phyloP scores from a whole-genome alignment of 2,113 vertebrate genomes.

The Sylvietta virens region DNA sequence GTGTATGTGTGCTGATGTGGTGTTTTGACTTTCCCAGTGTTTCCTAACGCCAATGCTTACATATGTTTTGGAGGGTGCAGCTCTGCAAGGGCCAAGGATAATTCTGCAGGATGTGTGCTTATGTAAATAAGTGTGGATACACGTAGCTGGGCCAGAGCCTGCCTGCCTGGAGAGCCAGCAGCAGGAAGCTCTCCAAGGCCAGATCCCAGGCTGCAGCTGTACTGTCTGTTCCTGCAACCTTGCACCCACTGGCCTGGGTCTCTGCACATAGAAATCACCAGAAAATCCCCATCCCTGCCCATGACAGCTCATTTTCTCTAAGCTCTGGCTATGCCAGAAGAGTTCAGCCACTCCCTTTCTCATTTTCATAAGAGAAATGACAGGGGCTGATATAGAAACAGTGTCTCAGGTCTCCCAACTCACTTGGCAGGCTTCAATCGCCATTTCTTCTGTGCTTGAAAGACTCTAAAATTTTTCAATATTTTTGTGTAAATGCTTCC shows the following conservation, averaged over 20 bases:
- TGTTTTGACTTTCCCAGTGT: background rate
- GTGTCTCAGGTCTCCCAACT: background rate
- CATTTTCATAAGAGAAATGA: background rate
- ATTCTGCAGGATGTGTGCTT: slow-evolving; percentile 6
- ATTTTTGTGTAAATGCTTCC: background rate
- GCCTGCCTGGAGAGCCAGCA: background rate
- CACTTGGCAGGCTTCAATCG: background rate
- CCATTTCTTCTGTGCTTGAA: background rate
- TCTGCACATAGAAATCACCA: background rate
- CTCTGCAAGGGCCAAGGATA: slow-evolving; percentile 34
- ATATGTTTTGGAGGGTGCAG: slow-evolving; percentile 18
- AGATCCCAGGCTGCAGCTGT: background rate
- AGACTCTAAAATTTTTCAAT: background rate
- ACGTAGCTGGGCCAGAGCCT: slow-evolving; percentile 15
- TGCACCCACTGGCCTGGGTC: background rate
- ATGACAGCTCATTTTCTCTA: rapidly evolving
- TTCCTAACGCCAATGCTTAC: background rate
- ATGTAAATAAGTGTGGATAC: slow-evolving; percentile 10
- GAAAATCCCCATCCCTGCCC: background rate
- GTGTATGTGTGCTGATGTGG: background rate
- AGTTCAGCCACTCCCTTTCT: background rate
- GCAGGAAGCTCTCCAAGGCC: background rate
- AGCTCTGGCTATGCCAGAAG: background rate
- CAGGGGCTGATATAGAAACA: background rate
- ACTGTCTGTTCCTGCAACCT: background rate